Evolutionary conservation across 1,140 invertebrate species (phyloP).

Genomic region (Diachasma alloeum): DNA sequence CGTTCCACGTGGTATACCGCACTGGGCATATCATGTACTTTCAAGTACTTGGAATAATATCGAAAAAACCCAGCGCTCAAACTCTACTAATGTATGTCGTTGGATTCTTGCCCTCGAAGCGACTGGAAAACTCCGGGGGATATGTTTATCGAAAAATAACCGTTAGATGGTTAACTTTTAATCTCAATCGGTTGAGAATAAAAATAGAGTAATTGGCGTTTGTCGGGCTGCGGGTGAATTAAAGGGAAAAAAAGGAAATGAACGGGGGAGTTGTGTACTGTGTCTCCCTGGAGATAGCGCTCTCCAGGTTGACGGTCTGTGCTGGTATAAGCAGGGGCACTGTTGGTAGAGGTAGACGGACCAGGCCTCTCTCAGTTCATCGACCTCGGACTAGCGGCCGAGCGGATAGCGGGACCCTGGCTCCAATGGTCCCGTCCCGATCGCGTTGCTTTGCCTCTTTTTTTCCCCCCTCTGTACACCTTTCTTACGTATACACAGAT

Average conservation of each 20-base stretch:
- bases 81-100: no score
- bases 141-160: neutral
- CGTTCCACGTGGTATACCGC: neutral
- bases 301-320: neutral
- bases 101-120: no score
- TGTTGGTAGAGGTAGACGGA: slow-evolving; percentile 34
- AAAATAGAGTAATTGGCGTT: slow-evolving; percentile 1
- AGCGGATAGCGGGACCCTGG: slow-evolving; percentile 41
- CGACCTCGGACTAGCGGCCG: slow-evolving; percentile 41
- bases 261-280: neutral
- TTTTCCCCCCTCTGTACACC: neutral
- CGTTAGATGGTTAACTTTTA: neutral
- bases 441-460: slow-evolving; percentile 22
- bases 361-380: slow-evolving; percentile 35
- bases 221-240: neutral
- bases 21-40: neutral
- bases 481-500: neutral
- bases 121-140: neutral
- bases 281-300: neutral
- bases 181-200: neutral
- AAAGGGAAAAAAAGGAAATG: neutral
- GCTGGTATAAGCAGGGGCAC: neutral
- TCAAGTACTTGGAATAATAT: no score
- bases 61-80: no score
- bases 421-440: slow-evolving; percentile 39